Base-by-base conservation (phyloP, 2,888 invertebrate genomes). In the Cynaeus angustus region DNA sequence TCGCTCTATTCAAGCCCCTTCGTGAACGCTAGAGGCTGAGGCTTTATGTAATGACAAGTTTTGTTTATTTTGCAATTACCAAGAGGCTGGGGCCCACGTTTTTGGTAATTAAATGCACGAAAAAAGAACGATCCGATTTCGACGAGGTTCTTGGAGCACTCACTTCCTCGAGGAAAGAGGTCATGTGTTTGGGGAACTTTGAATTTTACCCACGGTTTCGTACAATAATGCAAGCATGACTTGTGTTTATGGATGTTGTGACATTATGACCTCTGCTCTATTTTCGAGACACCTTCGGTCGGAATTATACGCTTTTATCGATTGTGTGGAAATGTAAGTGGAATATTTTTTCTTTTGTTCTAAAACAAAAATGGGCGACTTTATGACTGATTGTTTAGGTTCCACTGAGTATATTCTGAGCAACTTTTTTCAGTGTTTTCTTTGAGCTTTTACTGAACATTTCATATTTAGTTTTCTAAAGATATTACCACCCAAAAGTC, bases 11-110 rank as follows among this genome's bases (percentile, higher is more conserved):
- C 33, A 13, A 30, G 14, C 10, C 43, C 10, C 45, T 26, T 30
- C 59, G 59, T 59, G 59, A 45, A 26, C 30, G 59, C 45, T 14
- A 14, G 45, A 59, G 59, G 59, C 46, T 30, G 14, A 41, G 21
- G 28, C 14, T 59, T 58, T 58, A 58, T 58, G 58, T 58, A 58
- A 46, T 14, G 37, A 26, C 14, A 1, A 5, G 7, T 58, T 58
- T 58, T 28, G 43, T 38, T 56, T 56, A 56, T 41, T 56, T 43
- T 56, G 56, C 43, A 56, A 56, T 56, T 56, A 56, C 16, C 26
- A 41, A 10, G 53, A 28, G 21, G 48, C 16, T 10, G 8, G 16
- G 48, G 7, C 46, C 52, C 28, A 30, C 16, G 21, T 48, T 52
- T 52, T 30, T n/a, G 52, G 21, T 21, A 21, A 21, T 21, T 21